Conservation (phyloP, 2,888 invertebrate genomes). For the Acanthosepion lycidas region DNA sequence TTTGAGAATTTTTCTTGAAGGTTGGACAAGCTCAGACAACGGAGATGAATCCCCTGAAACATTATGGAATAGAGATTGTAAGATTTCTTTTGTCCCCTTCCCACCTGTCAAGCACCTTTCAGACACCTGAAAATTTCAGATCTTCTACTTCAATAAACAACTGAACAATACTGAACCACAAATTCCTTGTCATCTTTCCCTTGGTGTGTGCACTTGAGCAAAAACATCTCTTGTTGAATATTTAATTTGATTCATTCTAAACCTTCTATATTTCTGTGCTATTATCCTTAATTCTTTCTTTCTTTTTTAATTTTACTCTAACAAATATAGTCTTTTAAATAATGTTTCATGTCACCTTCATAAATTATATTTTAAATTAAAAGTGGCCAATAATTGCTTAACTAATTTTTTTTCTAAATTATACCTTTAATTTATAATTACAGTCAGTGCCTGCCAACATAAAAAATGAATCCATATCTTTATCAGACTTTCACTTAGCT, state of each 20-base stretch:
- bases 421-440: too few species aligned
- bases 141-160: not conserved
- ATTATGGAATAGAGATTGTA: slow-evolving; percentile 22
- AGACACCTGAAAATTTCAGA: not conserved
- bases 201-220: not conserved
- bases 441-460: too few species aligned
- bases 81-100: not conserved
- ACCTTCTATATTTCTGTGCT: not conserved
- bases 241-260: not conserved
- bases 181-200: not conserved
- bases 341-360: too few species aligned
- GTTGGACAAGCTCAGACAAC: slow-evolving; percentile 12
- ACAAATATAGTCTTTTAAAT: too few species aligned
- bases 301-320: not conserved
- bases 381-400: too few species aligned
- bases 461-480: too few species aligned
- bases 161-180: not conserved
- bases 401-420: too few species aligned
- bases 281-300: not conserved
- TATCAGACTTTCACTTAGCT: too few species aligned
- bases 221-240: not conserved
- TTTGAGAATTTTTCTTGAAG: slow-evolving; percentile 33
- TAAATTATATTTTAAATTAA: too few species aligned
- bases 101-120: not conserved
- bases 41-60: slow-evolving; percentile 8